phyloP scores from a whole-genome alignment of 2,888 invertebrate genomes.

The Caenorhabditis sp. region DNA sequence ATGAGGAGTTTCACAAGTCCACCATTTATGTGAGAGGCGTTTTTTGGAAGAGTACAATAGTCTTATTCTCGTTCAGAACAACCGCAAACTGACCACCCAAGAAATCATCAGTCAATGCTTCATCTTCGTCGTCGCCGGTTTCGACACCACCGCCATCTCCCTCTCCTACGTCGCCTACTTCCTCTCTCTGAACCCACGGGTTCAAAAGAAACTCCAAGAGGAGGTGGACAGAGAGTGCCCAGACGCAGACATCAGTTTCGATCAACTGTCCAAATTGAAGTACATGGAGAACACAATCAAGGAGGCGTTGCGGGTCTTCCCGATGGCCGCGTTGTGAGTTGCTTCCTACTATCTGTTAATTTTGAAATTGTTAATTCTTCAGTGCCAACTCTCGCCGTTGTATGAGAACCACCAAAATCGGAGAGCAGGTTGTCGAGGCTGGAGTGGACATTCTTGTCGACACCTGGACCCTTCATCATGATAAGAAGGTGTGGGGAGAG shows the following conservation, averaged over 20 bases:
- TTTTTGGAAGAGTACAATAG: no score
- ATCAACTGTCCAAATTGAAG: conserved; percentile 62
- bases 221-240: conserved; percentile 63
- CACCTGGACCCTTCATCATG: conserved; percentile 46
- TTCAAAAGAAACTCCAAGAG: conserved; percentile 59
- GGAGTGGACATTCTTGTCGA: conserved; percentile 64
- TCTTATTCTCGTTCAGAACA: neutral
- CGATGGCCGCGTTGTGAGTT: conserved; percentile 66
- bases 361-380: neutral
- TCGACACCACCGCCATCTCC: conserved; percentile 85
- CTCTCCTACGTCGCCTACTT: conserved; percentile 84
- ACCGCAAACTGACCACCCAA: conserved; percentile 44
- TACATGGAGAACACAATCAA: conserved; percentile 71
- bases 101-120: conserved; percentile 84
- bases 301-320: conserved; percentile 68
- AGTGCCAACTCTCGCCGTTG: conserved; percentile 43
- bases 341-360: neutral
- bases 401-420: conserved; percentile 56
- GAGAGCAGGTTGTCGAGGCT: conserved; percentile 70
- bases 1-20: conserved; percentile 30
- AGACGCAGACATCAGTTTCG: conserved; percentile 54
- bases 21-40: conserved; percentile 17
- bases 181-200: conserved; percentile 84
- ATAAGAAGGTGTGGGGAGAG: conserved; percentile 68
- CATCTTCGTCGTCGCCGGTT: conserved; percentile 85